Percentiles rank a stretch among this genome's conserved stretches.
Conservation (phyloP, 1,140 invertebrate species). For the Megalonaias nervosa region DNA sequence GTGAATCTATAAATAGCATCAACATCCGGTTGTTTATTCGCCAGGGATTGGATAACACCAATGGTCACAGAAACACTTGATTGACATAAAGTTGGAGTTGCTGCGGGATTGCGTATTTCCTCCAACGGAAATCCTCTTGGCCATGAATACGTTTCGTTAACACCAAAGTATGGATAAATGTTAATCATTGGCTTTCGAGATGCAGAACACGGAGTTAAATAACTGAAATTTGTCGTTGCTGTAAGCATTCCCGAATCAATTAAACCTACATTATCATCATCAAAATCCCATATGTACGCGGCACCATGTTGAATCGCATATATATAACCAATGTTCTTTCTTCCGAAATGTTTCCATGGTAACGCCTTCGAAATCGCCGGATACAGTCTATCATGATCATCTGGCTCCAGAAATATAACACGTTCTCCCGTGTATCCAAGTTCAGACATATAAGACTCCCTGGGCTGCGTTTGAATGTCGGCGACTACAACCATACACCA, state of each 20-base stretch:
- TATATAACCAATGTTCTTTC: constrained; percentile 30
- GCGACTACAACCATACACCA: constrained; percentile 4
- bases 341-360: too few relatives aligned
- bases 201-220: neutral
- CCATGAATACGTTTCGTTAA: too few relatives aligned
- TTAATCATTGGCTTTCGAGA: neutral
- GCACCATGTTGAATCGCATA: constrained; percentile 30
- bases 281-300: neutral
- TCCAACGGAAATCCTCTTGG: too few relatives aligned
- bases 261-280: too few relatives aligned
- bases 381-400: too few relatives aligned
- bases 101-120: too few relatives aligned
- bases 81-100: neutral
- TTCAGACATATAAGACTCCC: neutral
- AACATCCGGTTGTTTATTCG: neutral
- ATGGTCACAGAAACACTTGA: neutral
- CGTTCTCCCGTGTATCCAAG: neutral
- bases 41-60: constrained; percentile 28
- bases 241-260: too few relatives aligned
- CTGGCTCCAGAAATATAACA: constrained; percentile 3
- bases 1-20: too few relatives aligned
- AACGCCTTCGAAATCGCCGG: too few relatives aligned
- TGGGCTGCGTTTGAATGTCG: too few relatives aligned
- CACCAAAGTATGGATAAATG: constrained; percentile 25
- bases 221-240: neutral